phyloP scores from a whole-genome alignment of 2,888 invertebrate species.

The Agrilus cyanescens region DNA sequence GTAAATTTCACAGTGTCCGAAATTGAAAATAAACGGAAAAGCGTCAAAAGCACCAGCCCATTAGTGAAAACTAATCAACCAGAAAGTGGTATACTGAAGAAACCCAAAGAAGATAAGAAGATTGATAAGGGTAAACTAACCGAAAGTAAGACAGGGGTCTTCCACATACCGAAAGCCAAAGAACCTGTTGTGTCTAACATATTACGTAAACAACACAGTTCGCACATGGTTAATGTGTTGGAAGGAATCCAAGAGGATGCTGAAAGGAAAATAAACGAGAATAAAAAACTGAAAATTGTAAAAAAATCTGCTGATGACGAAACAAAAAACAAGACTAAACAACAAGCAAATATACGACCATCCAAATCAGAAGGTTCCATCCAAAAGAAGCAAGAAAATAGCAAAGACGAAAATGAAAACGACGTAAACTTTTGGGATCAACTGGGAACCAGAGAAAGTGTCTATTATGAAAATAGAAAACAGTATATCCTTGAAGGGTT shows the following conservation, averaged over 20 bases:
- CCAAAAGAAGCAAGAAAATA: conserved; percentile 5
- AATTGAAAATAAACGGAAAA: conserved; percentile 7
- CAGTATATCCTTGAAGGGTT: conserved; percentile 36
- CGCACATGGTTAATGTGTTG: conserved; percentile 14
- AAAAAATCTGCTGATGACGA: neutral
- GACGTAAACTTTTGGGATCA: conserved; percentile 52
- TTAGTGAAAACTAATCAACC: neutral
- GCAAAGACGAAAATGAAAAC: conserved; percentile 22
- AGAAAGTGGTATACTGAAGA: neutral
- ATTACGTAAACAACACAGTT: conserved; percentile 20
- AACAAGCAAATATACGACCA: conserved; percentile 5
- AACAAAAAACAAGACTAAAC: conserved; percentile 5
- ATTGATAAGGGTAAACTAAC: conserved; percentile 7
- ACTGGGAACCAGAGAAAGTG: conserved; percentile 53
- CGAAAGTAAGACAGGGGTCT: neutral
- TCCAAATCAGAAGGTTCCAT: neutral
- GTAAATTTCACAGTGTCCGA: conserved; percentile 3
- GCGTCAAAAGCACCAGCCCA: neutral
- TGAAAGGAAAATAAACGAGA: conserved; percentile 7
- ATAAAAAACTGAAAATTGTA: conserved; percentile 5
- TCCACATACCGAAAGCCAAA: conserved; percentile 17
- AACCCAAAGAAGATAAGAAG: conserved; percentile 13
- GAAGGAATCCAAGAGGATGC: conserved; percentile 15
- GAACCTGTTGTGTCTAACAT: conserved; percentile 21
- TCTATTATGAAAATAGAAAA: conserved; percentile 46